Percentiles rank a stretch among this genome's conserved stretches.
Evolutionary conservation across 2,888 invertebrate species (phyloP).

Genomic region (Lithophane semibrunnea): DNA sequence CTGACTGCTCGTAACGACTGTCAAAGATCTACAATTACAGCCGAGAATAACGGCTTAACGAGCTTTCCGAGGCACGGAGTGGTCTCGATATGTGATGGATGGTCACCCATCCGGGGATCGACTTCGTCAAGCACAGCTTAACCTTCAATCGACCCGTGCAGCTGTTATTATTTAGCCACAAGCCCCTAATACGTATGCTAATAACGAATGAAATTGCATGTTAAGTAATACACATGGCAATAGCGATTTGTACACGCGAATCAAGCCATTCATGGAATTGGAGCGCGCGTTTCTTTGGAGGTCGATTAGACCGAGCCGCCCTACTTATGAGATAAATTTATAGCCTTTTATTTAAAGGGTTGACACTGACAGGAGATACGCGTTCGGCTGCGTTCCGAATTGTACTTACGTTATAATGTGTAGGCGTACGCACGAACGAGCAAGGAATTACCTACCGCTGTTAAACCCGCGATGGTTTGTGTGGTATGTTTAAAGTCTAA

Average conservation of each 20-base stretch:
- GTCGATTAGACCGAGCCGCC: slow-evolving; percentile 53
- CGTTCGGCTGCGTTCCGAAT: slow-evolving; percentile 31
- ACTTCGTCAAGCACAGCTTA: not conserved
- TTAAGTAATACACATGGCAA: slow-evolving; percentile 41
- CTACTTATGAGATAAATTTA: slow-evolving; percentile 61
- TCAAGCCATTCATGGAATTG: slow-evolving; percentile 59
- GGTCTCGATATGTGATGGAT: not conserved
- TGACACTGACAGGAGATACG: slow-evolving; percentile 43
- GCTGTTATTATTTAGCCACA: not conserved
- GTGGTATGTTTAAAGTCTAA: no score
- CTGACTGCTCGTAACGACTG: not conserved
- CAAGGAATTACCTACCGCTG: no score
- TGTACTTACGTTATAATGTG: not conserved
- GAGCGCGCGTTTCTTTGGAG: slow-evolving; percentile 45
- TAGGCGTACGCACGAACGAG: no score
- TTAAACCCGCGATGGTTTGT: no score
- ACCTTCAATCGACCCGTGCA: not conserved
- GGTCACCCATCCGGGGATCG: not conserved
- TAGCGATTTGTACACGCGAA: slow-evolving; percentile 42
- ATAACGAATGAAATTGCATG: slow-evolving; percentile 38
- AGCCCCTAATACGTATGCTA: slow-evolving; percentile 23
- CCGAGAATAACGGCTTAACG: not conserved
- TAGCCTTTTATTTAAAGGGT: slow-evolving; percentile 57
- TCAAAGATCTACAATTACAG: not conserved
- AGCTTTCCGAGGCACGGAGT: not conserved